A percentile compares a stretch with the other conserved stretches of the same genome.
phyloP scores from a whole-genome alignment of 2,888 invertebrate species.

The Melikaiella ostensackeni region DNA sequence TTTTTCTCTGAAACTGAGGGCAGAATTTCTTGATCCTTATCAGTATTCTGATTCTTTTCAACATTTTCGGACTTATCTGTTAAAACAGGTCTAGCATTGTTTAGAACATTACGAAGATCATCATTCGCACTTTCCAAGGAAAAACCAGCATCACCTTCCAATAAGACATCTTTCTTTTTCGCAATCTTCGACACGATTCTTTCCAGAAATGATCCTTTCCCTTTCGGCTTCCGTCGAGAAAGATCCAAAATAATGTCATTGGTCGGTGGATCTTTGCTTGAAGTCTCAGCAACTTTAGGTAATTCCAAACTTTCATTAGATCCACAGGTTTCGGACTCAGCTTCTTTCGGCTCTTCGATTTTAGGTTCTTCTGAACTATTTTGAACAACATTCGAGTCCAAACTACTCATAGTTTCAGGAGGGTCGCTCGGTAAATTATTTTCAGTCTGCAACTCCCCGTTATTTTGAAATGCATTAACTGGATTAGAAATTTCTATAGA shows the following conservation, averaged over 20 bases:
- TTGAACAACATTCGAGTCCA: background rate
- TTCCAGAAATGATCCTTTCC: slow-evolving; percentile 74
- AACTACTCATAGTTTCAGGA: background rate
- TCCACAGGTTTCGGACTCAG: background rate
- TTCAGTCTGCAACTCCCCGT: slow-evolving; percentile 48
- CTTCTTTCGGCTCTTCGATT: background rate
- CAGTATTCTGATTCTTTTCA: background rate
- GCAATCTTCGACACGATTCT: slow-evolving; percentile 75
- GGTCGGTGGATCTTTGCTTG: slow-evolving; percentile 39
- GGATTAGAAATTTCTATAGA: slow-evolving; percentile 60
- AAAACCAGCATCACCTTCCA: slow-evolving; percentile 67
- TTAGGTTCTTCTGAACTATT: background rate
- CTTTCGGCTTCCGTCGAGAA: slow-evolving; percentile 70
- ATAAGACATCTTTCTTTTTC: slow-evolving; percentile 71
- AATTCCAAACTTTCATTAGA: slow-evolving; percentile 1
- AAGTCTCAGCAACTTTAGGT: background rate
- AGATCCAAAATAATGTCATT: slow-evolving; percentile 74
- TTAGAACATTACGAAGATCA: slow-evolving; percentile 54
- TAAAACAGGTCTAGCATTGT: slow-evolving; percentile 58
- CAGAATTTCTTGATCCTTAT: background rate
- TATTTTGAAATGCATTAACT: slow-evolving; percentile 55
- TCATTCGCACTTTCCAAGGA: slow-evolving; percentile 61
- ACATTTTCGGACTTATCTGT: background rate
- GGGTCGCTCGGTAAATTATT: background rate
- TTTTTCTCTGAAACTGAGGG: background rate